phyloP scores from a whole-genome alignment of 2,113 vertebrate species.

The Canis aureus region DNA sequence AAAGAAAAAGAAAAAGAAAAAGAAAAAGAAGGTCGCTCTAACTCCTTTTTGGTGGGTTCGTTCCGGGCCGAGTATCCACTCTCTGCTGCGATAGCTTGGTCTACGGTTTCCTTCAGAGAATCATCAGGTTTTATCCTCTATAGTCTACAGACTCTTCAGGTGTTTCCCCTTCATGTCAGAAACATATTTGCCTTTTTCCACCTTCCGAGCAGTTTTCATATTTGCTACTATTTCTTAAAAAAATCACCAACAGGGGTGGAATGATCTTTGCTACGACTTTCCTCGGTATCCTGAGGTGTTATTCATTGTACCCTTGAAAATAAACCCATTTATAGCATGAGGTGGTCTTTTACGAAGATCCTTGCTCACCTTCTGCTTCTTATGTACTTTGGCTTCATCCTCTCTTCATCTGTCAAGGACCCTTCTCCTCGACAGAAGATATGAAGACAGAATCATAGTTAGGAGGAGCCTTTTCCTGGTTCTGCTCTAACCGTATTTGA shows the following conservation, averaged over 20 bases:
- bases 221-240: conserved; percentile 10
- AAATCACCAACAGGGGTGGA: background rate
- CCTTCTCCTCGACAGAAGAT: background rate
- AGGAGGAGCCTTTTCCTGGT: background rate
- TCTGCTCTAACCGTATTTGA: background rate
- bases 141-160: conserved; percentile 1
- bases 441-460: conserved; percentile 13
- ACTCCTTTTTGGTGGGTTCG: background rate
- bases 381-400: background rate
- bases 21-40: background rate
- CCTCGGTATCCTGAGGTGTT: background rate
- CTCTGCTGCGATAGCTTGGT: background rate
- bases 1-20: too few relatives aligned
- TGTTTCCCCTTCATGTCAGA: conserved; percentile 27
- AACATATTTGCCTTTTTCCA: background rate
- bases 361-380: background rate
- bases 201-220: background rate
- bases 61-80: background rate
- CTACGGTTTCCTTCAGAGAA: background rate
- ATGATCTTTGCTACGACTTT: background rate
- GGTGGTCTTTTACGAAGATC: background rate
- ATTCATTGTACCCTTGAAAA: conserved; percentile 20
- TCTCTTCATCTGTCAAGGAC: background rate
- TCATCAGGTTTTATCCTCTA: background rate
- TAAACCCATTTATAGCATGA: background rate